Percentiles rank a stretch among this genome's conserved stretches.
Conservation (phyloP, 64 coral and sea anemone genomes). For the Platygyra sinensis region DNA sequence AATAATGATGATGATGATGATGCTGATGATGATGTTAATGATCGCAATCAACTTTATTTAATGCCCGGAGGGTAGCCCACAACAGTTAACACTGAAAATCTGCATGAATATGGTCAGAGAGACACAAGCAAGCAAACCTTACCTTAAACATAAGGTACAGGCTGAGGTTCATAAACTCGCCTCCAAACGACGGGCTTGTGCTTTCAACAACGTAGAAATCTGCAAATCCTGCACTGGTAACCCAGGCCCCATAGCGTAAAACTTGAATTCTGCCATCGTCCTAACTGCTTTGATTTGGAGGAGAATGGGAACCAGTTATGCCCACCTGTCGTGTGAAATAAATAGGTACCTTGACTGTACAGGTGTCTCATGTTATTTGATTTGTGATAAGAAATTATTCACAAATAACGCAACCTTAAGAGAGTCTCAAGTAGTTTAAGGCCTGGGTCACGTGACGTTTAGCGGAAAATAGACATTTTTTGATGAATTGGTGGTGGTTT, state of each 20-base stretch:
- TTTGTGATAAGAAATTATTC: neutral
- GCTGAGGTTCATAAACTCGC: constrained; percentile 68
- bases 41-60: too few species aligned
- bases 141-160: constrained; percentile 79
- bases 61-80: too few species aligned
- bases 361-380: neutral
- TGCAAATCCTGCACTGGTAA: constrained; percentile 73
- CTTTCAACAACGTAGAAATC: constrained; percentile 78
- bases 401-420: neutral
- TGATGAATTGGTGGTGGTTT: too few species aligned
- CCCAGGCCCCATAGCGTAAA: constrained; percentile 64
- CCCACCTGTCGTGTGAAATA: constrained; percentile 26
- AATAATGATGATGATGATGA: too few species aligned
- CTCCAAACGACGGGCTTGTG: constrained; percentile 67
- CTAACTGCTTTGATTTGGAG: constrained; percentile 60
- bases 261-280: constrained; percentile 62
- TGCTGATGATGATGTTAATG: too few species aligned
- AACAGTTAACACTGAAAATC: too few species aligned
- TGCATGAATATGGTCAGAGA: too few species aligned
- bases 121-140: neutral
- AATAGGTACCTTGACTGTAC: neutral
- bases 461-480: too few species aligned
- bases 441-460: too few species aligned
- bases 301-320: constrained; percentile 79
- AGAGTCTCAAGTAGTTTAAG: too few species aligned